Conservation (phyloP, 2,113 vertebrate species). For the Xiphophorus hellerii region DNA sequence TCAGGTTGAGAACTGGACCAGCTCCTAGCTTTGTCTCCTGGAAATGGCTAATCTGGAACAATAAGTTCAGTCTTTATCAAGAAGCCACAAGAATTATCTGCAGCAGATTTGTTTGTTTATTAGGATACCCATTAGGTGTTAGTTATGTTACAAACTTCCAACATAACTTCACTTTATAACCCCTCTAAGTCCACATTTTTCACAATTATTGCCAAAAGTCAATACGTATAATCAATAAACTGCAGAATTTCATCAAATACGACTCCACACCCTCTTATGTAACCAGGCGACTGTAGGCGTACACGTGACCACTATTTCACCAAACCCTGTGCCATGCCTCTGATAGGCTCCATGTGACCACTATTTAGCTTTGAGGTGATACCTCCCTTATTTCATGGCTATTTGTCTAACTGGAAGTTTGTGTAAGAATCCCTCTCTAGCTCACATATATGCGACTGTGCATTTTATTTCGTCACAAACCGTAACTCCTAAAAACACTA, state of each 20-base stretch:
- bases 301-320: slow-evolving; percentile 13
- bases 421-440: not conserved
- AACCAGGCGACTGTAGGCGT: not conserved
- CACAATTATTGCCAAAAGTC: not conserved
- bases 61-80: not conserved
- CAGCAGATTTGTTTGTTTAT: too few relatives aligned
- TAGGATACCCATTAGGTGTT: too few relatives aligned
- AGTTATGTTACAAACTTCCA: not conserved
- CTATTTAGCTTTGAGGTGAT: slow-evolving; percentile 58
- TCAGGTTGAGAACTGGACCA: too few relatives aligned
- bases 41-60: not conserved
- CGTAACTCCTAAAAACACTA: too few relatives aligned
- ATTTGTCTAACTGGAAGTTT: slow-evolving; percentile 15
- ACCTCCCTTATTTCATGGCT: slow-evolving; percentile 35
- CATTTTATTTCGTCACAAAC: too few relatives aligned
- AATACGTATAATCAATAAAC: not conserved
- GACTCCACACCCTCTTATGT: not conserved
- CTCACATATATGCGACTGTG: not conserved
- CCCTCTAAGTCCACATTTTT: not conserved
- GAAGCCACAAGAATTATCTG: not conserved
- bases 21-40: not conserved
- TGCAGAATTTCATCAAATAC: not conserved
- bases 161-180: not conserved
- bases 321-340: not conserved
- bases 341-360: slow-evolving; percentile 34